Evolutionary conservation across 2,888 invertebrate genomes (phyloP).

Genomic region (Orthonevra nobilis): DNA sequence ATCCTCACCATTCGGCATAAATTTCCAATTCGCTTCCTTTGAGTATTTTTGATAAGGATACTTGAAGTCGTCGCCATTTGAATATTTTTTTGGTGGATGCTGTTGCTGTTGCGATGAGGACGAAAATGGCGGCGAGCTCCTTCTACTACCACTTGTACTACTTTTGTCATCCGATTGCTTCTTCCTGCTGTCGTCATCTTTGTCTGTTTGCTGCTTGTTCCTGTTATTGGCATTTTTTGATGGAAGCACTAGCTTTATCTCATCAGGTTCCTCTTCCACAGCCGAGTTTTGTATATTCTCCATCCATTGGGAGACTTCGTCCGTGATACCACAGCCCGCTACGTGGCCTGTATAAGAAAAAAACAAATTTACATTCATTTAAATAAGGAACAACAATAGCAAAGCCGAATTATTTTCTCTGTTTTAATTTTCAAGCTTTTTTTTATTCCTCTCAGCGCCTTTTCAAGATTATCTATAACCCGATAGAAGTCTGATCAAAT

Average conservation of each 20-base stretch:
- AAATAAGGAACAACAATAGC: slow-evolving; percentile 63
- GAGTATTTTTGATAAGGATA: slow-evolving; percentile 88
- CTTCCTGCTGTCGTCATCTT: slow-evolving; percentile 23
- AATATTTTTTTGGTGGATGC: slow-evolving; percentile 78
- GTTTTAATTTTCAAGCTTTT: too few relatives aligned
- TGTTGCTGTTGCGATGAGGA: slow-evolving; percentile 29
- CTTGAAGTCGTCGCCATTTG: slow-evolving; percentile 79
- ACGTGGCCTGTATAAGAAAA: slow-evolving; percentile 84
- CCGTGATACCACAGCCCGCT: slow-evolving; percentile 93
- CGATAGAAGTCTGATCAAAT: too few relatives aligned
- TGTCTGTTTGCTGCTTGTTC: slow-evolving; percentile 25
- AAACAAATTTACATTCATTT: slow-evolving; percentile 46
- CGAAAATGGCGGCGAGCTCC: slow-evolving; percentile 42
- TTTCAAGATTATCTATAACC: too few relatives aligned
- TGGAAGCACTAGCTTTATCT: slow-evolving; percentile 72
- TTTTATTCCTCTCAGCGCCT: too few relatives aligned
- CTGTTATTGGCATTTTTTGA: slow-evolving; percentile 71
- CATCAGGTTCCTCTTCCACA: slow-evolving; percentile 82
- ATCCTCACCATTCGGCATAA: slow-evolving; percentile 57
- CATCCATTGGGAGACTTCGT: slow-evolving; percentile 95
- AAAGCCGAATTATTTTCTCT: too few relatives aligned
- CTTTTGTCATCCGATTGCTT: slow-evolving; percentile 49
- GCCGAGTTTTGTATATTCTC: slow-evolving; percentile 91
- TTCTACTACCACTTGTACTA: slow-evolving; percentile 50
- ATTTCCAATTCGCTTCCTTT: slow-evolving; percentile 85